Percentiles rank a stretch among this genome's conserved stretches.
Conservation (phyloP, 2,797 vertebrate species). For the Falco biarmicus region DNA sequence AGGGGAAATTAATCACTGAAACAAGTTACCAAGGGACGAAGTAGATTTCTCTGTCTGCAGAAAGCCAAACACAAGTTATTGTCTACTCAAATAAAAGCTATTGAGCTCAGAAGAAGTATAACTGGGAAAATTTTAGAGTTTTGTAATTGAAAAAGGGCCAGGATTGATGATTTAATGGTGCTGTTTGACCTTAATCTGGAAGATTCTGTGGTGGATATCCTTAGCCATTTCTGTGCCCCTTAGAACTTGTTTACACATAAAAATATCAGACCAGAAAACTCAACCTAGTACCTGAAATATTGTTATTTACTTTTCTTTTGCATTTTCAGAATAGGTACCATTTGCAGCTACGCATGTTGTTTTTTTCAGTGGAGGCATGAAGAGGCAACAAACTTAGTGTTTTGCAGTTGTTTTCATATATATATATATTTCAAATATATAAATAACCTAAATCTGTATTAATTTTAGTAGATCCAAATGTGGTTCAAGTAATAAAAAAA, state of each 20-base stretch:
- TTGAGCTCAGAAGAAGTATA: not conserved
- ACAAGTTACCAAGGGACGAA: not conserved
- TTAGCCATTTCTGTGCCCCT: not conserved
- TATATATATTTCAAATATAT: not conserved
- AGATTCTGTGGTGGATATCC: not conserved
- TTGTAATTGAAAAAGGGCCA: not conserved
- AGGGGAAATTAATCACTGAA: slow-evolving; percentile 27
- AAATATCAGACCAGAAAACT: not conserved
- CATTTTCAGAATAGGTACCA: not conserved
- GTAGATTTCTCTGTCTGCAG: not conserved
- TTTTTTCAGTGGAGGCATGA: not conserved
- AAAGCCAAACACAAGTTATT: not conserved
- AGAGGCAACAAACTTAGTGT: not conserved
- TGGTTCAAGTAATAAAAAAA: not conserved
- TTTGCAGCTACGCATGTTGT: not conserved
- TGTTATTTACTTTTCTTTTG: not conserved
- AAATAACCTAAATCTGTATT: not conserved
- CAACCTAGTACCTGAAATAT: not conserved
- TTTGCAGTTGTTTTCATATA: not conserved
- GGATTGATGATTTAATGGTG: not conserved
- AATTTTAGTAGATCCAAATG: not conserved
- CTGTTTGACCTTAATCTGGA: not conserved
- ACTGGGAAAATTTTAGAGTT: not conserved
- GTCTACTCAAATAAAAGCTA: not conserved
- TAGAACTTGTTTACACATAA: not conserved